phyloP scores from a whole-genome alignment of 2,888 invertebrate genomes.

The Andrena bicolor region DNA sequence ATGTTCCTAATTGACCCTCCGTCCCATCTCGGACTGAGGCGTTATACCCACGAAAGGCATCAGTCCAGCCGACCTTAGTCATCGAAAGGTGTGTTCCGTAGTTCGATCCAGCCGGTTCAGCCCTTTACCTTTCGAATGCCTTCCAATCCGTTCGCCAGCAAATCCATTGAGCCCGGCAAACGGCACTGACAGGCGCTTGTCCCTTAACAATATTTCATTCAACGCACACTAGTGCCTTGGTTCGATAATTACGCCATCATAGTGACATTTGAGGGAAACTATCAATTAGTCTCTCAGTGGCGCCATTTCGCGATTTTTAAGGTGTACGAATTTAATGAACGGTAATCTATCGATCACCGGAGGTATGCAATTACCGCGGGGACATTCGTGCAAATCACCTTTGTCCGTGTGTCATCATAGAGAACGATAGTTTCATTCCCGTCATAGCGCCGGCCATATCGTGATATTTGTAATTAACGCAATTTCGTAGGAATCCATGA shows the following conservation, averaged over 20 bases:
- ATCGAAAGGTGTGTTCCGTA: conserved; percentile 80
- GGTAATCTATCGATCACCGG: conserved; percentile 47
- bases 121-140: conserved; percentile 17
- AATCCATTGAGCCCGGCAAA: not conserved
- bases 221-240: not conserved
- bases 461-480: conserved; percentile 51
- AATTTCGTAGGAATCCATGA: conserved; percentile 49
- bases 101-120: conserved; percentile 51
- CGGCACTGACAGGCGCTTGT: not conserved
- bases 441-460: conserved; percentile 26
- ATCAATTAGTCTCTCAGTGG: conserved; percentile 36
- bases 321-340: conserved; percentile 38
- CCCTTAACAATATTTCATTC: not conserved
- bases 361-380: conserved; percentile 46
- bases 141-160: conserved; percentile 4
- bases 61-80: conserved; percentile 77
- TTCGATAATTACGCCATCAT: conserved; percentile 5
- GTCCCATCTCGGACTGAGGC: conserved; percentile 45
- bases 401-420: conserved; percentile 46
- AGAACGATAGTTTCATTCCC: conserved; percentile 47
- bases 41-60: conserved; percentile 62
- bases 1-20: conserved; percentile 81
- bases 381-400: conserved; percentile 25
- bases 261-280: not conserved
- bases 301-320: conserved; percentile 41